Base-by-base conservation (phyloP, 1,140 invertebrate species). In the Aphelinus atriplicis region DNA sequence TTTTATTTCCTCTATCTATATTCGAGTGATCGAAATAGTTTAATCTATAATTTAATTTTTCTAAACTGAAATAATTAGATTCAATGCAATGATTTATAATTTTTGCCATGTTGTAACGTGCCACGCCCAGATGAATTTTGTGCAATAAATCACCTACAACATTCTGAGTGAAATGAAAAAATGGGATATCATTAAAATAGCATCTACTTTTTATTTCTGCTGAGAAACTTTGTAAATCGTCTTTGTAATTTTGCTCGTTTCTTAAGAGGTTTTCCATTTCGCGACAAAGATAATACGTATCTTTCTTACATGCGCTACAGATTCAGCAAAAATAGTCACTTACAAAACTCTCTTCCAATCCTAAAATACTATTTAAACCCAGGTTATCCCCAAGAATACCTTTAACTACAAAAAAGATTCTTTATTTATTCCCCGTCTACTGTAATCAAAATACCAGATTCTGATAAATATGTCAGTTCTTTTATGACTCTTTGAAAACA, bases 381-480 rank as follows among this genome's bases (percentile, higher is more conserved):
- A n/a, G n/a, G n/a, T 78, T 78, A 71, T 78, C 75, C 51, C 75
- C 72, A 42, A 76, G 71, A 26, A 80, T 53, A 6, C 55, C 77
- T 65, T 74, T 70, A 50, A 78, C 57, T 43, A 77, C 76, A 78
- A 81, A 81, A 74, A 75, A 75, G 57, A 79, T 50, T 57, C 1
- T 67, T 43, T 75, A n/a, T n/a, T n/a, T n/a, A n/a, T n/a, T n/a
- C n/a, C n/a, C n/a, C n/a, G n/a, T n/a, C n/a, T n/a, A n/a, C n/a
- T n/a, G n/a, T n/a, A n/a, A n/a, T n/a, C n/a, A n/a, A n/a, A n/a
- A n/a, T n/a, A n/a, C n/a, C n/a, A n/a, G n/a, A n/a, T n/a, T n/a
- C n/a, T n/a, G n/a, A n/a, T n/a, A n/a, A n/a, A n/a, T n/a, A n/a
- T n/a, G n/a, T 51, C 3, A 10, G 43, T 70, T 70, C 2, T 60